Evolutionary conservation across 2,113 vertebrate genomes (phyloP).

Genomic region (Pavo muticus): DNA sequence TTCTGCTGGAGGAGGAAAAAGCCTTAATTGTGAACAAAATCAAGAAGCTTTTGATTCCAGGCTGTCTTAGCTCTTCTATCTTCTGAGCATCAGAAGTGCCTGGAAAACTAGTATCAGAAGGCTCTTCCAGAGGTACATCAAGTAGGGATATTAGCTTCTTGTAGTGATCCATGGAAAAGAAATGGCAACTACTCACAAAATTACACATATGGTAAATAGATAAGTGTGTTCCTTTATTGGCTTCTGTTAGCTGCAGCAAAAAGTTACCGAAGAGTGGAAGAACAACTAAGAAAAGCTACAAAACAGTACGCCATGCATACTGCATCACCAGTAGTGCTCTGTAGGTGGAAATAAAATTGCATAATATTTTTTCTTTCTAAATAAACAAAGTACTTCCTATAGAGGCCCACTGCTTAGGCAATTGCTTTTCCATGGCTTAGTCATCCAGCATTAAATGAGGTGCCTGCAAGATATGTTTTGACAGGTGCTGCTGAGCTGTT

Average conservation of each 20-base stretch:
- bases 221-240: neutral
- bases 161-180: neutral
- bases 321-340: neutral
- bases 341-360: neutral
- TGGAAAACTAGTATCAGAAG: neutral
- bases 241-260: neutral
- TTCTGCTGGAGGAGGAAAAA: neutral
- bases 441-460: slow-evolving; percentile 31
- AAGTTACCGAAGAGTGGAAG: neutral
- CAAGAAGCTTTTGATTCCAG: neutral
- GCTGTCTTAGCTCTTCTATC: neutral
- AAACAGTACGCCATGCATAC: neutral
- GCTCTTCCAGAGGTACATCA: neutral
- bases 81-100: neutral
- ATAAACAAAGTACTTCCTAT: neutral
- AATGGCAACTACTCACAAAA: neutral
- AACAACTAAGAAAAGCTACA: neutral
- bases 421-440: slow-evolving; percentile 41
- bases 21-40: neutral
- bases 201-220: neutral
- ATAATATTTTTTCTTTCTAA: neutral
- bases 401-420: slow-evolving; percentile 4
- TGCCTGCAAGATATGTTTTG: slow-evolving; percentile 46
- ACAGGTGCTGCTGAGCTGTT: slow-evolving; percentile 55
- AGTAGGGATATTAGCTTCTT: neutral